These are phyloP conservation scores for Sitta carolinensis DNA, from an alignment of 2,797 vertebrate species.

Conservation along the genomic window DNA sequence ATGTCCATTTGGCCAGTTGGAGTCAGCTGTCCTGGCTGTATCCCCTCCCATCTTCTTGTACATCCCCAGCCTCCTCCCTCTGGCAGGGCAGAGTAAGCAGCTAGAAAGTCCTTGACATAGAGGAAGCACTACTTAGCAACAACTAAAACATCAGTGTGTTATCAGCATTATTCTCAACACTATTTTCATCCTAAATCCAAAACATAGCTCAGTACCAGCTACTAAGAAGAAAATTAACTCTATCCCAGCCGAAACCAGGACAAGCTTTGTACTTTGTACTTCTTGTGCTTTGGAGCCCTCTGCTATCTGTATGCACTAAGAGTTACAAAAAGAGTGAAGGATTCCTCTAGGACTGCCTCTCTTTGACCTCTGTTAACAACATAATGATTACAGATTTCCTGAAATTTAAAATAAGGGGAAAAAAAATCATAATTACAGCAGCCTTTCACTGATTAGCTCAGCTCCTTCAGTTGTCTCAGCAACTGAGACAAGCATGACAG, in stretches of 20 bases:
- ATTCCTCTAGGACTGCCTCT: neutral
- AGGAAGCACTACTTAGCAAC: neutral
- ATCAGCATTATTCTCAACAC: neutral
- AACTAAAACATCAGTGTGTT: neutral
- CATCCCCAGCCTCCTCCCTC: accelerated
- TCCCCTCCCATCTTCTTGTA: neutral
- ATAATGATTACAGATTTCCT: neutral
- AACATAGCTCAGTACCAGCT: neutral
- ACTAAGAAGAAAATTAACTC: neutral
- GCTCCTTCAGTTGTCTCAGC: neutral
- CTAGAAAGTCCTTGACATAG: neutral
- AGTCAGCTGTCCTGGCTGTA: neutral
- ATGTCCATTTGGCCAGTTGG: neutral
- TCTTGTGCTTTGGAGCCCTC: neutral
- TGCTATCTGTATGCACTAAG: neutral
- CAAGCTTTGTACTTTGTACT: neutral
- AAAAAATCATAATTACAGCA: neutral
- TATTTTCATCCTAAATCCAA: neutral
- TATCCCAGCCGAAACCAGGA: neutral
- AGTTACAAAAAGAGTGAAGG: neutral
- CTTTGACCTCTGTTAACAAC: neutral
- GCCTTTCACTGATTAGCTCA: neutral
- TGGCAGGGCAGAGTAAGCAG: neutral
- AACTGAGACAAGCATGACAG: neutral
- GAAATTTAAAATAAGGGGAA: neutral